A percentile compares a stretch with the other conserved stretches of the same genome.
phyloP scores from a whole-genome alignment of 2,888 invertebrate species.

The Drosophila affinis region DNA sequence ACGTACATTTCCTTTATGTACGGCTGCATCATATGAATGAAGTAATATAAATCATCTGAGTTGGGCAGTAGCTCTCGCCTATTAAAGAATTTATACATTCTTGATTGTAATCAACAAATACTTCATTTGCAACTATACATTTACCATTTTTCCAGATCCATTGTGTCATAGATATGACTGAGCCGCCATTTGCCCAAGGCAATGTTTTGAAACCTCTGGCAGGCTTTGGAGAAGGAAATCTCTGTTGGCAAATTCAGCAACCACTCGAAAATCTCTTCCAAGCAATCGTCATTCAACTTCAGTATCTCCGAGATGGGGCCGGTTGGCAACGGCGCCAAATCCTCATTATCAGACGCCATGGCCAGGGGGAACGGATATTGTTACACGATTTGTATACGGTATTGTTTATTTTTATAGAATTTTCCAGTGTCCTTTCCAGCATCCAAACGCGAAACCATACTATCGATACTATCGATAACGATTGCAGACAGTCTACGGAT shows the following conservation, averaged over 20 bases:
- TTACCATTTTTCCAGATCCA: constrained; percentile 65
- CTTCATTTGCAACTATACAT: neutral
- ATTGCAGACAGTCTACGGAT: too few relatives aligned
- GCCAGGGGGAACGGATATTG: neutral
- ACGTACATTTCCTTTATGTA: constrained; percentile 60
- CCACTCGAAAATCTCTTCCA: constrained; percentile 69
- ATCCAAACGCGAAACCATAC: too few relatives aligned
- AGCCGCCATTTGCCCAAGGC: constrained; percentile 65
- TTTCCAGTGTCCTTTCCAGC: neutral
- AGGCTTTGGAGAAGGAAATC: constrained; percentile 66
- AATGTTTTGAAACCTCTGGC: constrained; percentile 67
- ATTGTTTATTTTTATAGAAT: neutral
- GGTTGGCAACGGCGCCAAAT: constrained; percentile 44
- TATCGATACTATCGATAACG: too few relatives aligned
- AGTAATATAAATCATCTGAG: constrained; percentile 70
- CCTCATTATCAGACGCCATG: neutral
- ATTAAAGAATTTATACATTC: neutral
- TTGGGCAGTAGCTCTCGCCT: constrained; percentile 61
- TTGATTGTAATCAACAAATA: neutral
- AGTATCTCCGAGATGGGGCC: constrained; percentile 45
- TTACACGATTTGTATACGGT: neutral
- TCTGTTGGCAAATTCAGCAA: constrained; percentile 68
- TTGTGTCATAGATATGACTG: constrained; percentile 59
- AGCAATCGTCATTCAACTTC: constrained; percentile 74
- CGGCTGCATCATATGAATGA: constrained; percentile 60